A percentile compares a stretch with the other conserved stretches of the same genome.
phyloP scores from a whole-genome alignment of 2,113 vertebrate species.

The Elephas maximus region DNA sequence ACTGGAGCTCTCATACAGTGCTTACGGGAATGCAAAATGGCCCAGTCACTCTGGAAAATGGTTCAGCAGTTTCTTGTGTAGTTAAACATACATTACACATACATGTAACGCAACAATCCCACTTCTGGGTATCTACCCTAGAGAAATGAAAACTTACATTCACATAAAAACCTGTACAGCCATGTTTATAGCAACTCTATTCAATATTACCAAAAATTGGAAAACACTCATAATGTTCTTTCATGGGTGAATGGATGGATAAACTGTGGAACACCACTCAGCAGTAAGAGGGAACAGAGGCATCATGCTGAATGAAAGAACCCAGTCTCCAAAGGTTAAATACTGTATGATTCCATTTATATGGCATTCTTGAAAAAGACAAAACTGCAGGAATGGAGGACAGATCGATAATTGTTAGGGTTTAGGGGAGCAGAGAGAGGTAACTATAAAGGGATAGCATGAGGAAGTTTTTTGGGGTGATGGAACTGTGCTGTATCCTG shows the following conservation, averaged over 20 bases:
- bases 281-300: background rate
- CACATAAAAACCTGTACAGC: background rate
- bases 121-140: background rate
- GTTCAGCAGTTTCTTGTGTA: slow-evolving; percentile 18
- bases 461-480: background rate
- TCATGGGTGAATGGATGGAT: background rate
- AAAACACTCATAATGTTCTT: background rate
- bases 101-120: background rate
- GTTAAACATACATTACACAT: background rate
- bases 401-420: background rate
- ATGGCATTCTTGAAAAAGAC: background rate
- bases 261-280: background rate
- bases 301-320: background rate
- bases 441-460: background rate
- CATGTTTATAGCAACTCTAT: background rate
- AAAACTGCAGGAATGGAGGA: background rate
- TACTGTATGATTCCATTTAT: background rate
- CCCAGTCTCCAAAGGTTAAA: slow-evolving; percentile 7
- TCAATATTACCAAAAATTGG: background rate
- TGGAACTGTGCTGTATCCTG: background rate
- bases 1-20: background rate
- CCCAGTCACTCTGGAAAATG: background rate
- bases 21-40: background rate
- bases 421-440: background rate
- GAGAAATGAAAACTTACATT: slow-evolving; percentile 20